These are phyloP conservation scores for Rambutsinella grinnellia DNA, from an alignment of 2,888 invertebrate species.

Conservation along the genomic window DNA sequence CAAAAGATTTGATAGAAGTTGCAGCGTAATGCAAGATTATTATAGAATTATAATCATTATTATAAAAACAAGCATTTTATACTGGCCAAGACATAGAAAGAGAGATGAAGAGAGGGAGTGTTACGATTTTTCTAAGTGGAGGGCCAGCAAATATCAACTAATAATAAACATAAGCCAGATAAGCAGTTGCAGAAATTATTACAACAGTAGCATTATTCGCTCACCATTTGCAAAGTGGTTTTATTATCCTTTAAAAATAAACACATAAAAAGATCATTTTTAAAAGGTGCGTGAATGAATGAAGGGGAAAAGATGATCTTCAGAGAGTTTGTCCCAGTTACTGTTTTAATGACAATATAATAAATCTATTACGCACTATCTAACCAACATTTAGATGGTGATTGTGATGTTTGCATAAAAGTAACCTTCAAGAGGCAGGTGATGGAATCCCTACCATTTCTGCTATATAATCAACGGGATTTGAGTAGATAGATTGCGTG, in stretches of 20 bases:
- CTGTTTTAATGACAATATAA: slow-evolving; percentile 22
- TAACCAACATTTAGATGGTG: background rate
- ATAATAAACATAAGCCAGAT: no score
- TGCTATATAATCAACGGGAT: no score
- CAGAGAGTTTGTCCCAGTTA: slow-evolving; percentile 29
- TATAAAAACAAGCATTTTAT: slow-evolving; percentile 7
- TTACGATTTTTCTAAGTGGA: no score
- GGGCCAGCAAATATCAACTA: slow-evolving; percentile 6
- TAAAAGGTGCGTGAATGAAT: background rate
- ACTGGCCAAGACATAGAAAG: slow-evolving; percentile 48
- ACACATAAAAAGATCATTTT: background rate
- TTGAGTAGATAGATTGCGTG: no score
- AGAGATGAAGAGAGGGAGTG: slow-evolving; percentile 16
- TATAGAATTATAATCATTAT: background rate
- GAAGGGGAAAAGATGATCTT: slow-evolving; percentile 3
- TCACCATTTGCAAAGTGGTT: background rate
- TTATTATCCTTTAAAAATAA: background rate
- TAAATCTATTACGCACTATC: background rate
- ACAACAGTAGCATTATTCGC: no score
- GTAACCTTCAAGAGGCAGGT: background rate
- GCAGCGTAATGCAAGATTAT: slow-evolving; percentile 14
- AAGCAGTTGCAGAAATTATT: no score
- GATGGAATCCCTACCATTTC: no score
- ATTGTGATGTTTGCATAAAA: background rate
- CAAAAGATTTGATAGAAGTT: slow-evolving; percentile 1